phyloP scores from a whole-genome alignment of 2,888 invertebrate species.

The Oscheius myriophilus region DNA sequence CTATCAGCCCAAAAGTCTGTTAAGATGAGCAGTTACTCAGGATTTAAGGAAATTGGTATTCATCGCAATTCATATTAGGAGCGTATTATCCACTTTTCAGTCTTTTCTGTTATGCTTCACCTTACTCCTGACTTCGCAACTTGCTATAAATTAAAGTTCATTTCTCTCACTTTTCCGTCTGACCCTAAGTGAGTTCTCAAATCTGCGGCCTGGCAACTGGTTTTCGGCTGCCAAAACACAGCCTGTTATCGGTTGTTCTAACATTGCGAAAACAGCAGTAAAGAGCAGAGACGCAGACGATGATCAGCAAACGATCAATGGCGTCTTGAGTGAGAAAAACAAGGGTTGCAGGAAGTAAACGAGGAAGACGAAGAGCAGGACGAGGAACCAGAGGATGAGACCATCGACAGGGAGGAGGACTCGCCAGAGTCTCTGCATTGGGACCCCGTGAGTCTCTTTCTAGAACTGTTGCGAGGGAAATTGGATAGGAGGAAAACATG shows the following conservation, averaged over 20 bases:
- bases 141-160: too few relatives aligned
- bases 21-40: too few relatives aligned
- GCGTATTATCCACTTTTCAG: too few relatives aligned
- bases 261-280: not conserved
- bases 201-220: slow-evolving; percentile 15
- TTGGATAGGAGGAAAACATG: not conserved
- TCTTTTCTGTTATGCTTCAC: too few relatives aligned
- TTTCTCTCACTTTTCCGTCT: not conserved
- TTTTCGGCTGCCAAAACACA: slow-evolving; percentile 23
- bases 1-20: too few relatives aligned
- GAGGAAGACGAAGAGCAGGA: slow-evolving; percentile 35
- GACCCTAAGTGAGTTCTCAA: not conserved
- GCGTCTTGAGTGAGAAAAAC: too few relatives aligned
- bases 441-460: slow-evolving; percentile 56
- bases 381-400: slow-evolving; percentile 38
- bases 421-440: slow-evolving; percentile 62
- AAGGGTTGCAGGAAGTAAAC: slow-evolving; percentile 26
- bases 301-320: too few relatives aligned
- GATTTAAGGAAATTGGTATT: too few relatives aligned
- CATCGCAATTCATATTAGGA: too few relatives aligned
- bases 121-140: too few relatives aligned
- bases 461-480: not conserved
- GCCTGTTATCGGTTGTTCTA: slow-evolving; percentile 9
- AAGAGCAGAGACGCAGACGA: not conserved
- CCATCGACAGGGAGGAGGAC: slow-evolving; percentile 40